These are phyloP conservation scores for Teleopsis dalmanni DNA, from an alignment of 1,140 invertebrate genomes.

Conservation along the genomic window DNA sequence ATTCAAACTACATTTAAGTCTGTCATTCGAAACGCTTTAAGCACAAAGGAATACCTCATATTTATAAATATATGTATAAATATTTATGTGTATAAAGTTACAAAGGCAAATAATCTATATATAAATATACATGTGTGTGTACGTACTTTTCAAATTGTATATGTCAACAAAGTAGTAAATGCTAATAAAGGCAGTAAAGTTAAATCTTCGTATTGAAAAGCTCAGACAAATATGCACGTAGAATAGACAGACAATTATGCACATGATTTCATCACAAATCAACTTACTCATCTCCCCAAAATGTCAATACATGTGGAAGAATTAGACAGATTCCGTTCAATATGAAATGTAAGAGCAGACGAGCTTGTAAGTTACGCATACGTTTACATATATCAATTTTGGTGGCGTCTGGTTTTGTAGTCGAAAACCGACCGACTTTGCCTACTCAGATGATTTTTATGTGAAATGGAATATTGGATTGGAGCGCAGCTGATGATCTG, in stretches of 20 bases:
- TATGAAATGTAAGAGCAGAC: background rate
- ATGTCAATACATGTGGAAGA: slow-evolving; percentile 1
- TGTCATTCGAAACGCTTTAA: no score
- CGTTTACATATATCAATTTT: background rate
- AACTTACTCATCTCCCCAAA: slow-evolving; percentile 11
- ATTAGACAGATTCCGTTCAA: background rate
- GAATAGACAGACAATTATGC: slow-evolving; percentile 17
- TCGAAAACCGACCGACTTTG: background rate
- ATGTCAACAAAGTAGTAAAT: background rate
- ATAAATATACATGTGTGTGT: no score
- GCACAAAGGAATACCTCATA: no score
- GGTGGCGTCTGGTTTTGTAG: background rate
- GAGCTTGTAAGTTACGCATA: background rate
- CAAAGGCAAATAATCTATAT: no score
- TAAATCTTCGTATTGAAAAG: background rate
- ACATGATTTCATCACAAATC: slow-evolving; percentile 18
- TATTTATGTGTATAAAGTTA: no score
- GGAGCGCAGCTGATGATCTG: slow-evolving; percentile 20
- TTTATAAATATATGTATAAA: no score
- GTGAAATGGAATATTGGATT: no score
- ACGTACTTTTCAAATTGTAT: no score
- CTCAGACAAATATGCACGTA: no score
- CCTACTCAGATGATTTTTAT: background rate
- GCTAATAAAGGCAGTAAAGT: background rate
- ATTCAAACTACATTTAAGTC: no score